Base-by-base conservation (phyloP, 2,888 invertebrate genomes). In the Diachrysia chrysitis region DNA sequence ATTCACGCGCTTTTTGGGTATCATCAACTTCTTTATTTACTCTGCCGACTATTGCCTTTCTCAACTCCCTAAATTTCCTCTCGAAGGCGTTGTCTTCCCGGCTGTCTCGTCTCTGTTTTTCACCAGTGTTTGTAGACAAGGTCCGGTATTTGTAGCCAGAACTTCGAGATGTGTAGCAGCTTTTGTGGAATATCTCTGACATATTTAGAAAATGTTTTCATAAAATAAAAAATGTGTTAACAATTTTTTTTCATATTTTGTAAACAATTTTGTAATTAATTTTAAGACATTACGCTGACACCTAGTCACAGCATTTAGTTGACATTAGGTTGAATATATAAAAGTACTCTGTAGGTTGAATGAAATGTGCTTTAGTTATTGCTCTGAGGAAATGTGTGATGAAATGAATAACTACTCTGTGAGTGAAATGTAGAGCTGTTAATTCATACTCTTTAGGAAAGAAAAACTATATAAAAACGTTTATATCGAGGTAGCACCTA, bases 91-190 rank as follows among this genome's bases (percentile, higher is more conserved):
- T 80, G 23, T 89, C 90, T 59, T 90, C 89, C 7, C 71, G 72
- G 59, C 64, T 80, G 37, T 88, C 82, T 14, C 87, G 76, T 10
- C 75, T 81, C 58, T 80, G 89, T 25, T 80, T 84, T 2, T 89
- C 87, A 0, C 92, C 93, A 0, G 94, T 94, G 64, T 93, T 94
- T 0, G 93, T 94, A 2, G 94, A 90, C 3, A 93, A 76, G 1
- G 92, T 93, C 1, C 94, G 87, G 67, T 93, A 94, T 63, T 94
- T 94, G 76, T 94, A 94, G 2, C 93, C 94, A 1, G 90, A 73
- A 60, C 89, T 91, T 0, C 94, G 88, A 0, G 92, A 79, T 1
- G 91, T 93, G 75, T 91, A 94, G 71, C 91, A 93, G 66, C 86
- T 90, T 76, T 91, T 93, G 69, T 92, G 91, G 69, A 92, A 94